Conservation (phyloP, 2,797 vertebrate genomes). For the Darevskia nairensis region DNA sequence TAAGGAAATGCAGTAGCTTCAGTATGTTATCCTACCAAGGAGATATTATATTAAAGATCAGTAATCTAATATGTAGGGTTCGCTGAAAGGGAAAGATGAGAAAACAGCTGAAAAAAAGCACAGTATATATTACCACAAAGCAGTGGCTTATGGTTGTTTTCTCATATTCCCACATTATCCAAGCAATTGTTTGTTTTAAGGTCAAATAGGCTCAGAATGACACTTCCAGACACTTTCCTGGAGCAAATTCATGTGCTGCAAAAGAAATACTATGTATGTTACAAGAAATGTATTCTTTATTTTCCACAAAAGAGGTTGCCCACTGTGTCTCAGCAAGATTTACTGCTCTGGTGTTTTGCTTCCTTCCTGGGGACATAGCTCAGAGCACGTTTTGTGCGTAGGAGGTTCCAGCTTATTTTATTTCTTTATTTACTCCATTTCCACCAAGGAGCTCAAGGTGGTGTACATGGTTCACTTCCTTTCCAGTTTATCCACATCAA, state of each 20-base stretch:
- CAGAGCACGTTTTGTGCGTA: not conserved
- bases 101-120: constrained; percentile 26
- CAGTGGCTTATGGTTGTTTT: constrained; percentile 47
- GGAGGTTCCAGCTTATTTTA: not conserved
- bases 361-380: not conserved
- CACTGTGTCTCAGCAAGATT: not conserved
- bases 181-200: constrained; percentile 62
- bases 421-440: too few species aligned
- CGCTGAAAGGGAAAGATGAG: constrained; percentile 14
- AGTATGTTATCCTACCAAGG: constrained; percentile 61
- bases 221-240: not conserved
- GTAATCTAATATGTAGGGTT: constrained; percentile 37
- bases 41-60: constrained; percentile 58
- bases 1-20: constrained; percentile 70
- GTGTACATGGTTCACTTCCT: too few species aligned
- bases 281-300: not conserved
- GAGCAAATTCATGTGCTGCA: not conserved
- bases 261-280: not conserved
- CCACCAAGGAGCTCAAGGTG: too few species aligned
- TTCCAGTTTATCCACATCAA: too few species aligned
- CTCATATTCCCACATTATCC: constrained; percentile 58
- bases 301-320: not conserved
- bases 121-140: constrained; percentile 13
- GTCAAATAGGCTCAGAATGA: constrained; percentile 60
- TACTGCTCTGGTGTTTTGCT: not conserved